Base-by-base conservation (phyloP, 2,888 invertebrate genomes). In the Blomia tropicalis region DNA sequence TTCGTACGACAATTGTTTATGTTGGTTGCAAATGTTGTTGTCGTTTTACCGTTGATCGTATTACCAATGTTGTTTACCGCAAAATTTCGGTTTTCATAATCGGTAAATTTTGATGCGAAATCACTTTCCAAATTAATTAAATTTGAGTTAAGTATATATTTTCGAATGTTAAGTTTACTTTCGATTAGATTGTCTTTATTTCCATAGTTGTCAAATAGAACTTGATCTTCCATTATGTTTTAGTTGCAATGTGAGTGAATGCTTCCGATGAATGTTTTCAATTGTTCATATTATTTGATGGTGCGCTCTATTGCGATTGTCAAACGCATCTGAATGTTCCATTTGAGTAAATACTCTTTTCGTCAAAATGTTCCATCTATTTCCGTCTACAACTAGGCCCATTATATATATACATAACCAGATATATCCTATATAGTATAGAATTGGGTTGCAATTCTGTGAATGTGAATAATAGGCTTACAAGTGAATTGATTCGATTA, bases 401-500 rank as follows among this genome's bases (percentile, higher is more conserved):
- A n/a, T n/a, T n/a, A n/a, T 22, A 47, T 47, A 27, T 7, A 14
- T 47, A 27, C 51, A 47, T 14, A 47, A 47, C 51, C 41, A n/a
- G n/a, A 41, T n/a, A 41, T 14, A 41, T n/a, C n/a, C n/a, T n/a
- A 41, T n/a, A 41, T 14, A 41, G 41, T n/a, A 41, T 14, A 41
- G 41, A 47, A 47, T 47, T 19, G 22, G 22, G 11, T 47, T 22
- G n/a, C n/a, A n/a, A n/a, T n/a, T n/a, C 14, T 47, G 11, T 47
- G 11, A 47, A 27, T n/a, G n/a, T 11, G 51, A 47, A 47, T 47
- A 47, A 47, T 47, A 47, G 51, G 51, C 22, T 47, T 47, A 47
- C 51, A 25, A 27, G 51, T 19, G n/a, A 47, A 47, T 47, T 54
- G 54, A 54, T 54, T 54, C 54, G 54, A 54, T 54, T 54, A 54